Conservation (phyloP, 2,113 vertebrate genomes). For the rabbit (Oryctolagus cuniculus) region DNA sequence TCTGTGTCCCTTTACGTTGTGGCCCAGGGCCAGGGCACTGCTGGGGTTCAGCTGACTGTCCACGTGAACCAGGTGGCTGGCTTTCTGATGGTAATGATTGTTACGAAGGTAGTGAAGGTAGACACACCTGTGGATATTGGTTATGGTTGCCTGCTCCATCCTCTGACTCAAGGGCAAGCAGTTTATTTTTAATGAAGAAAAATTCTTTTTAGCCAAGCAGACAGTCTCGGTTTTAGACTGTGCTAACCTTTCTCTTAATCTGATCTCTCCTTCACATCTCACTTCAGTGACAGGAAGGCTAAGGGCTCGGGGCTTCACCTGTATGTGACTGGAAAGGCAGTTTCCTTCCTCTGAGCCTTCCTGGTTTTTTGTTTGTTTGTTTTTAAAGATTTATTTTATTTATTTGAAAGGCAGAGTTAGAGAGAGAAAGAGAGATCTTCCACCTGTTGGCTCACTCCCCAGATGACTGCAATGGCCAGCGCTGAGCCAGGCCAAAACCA, state of each 20-base stretch:
- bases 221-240: background rate
- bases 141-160: background rate
- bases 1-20: background rate
- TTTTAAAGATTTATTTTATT: too few species aligned
- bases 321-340: background rate
- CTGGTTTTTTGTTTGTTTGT: too few species aligned
- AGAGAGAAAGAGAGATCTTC: too few species aligned
- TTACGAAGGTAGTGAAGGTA: background rate
- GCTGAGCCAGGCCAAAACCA: too few species aligned
- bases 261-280: background rate
- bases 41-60: background rate
- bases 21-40: background rate
- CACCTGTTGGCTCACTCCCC: too few species aligned
- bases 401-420: too few species aligned
- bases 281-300: background rate
- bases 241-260: background rate
- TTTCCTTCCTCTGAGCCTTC: too few species aligned
- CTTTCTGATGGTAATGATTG: background rate
- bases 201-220: background rate
- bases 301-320: too few species aligned
- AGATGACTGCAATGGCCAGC: too few species aligned
- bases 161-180: background rate
- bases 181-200: background rate
- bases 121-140: background rate
- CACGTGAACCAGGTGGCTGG: background rate